A percentile compares a stretch with the other conserved stretches of the same genome.
phyloP scores from a whole-genome alignment of 2,797 vertebrate species.

The Peromyscus eremicus region DNA sequence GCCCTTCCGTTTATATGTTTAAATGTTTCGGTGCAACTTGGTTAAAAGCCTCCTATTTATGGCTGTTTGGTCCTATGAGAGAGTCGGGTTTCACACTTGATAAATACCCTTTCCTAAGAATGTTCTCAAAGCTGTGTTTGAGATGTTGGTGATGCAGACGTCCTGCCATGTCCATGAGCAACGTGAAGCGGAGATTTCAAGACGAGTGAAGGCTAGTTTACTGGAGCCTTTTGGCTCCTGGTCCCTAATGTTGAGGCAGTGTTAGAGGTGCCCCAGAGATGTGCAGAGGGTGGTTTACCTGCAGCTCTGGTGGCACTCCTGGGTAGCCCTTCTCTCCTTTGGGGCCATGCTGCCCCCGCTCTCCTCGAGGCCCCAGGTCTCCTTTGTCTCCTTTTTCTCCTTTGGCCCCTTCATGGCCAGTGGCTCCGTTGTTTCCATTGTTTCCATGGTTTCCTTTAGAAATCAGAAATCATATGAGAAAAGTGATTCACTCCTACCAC shows the following conservation, averaged over 20 bases:
- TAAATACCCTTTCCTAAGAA: background rate
- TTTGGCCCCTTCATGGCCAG: slow-evolving; percentile 90
- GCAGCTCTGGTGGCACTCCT: slow-evolving; percentile 90
- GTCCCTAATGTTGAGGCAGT: background rate
- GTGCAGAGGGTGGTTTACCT: slow-evolving; percentile 81
- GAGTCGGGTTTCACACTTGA: background rate
- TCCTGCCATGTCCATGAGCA: rapidly evolving
- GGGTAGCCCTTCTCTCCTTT: slow-evolving; percentile 92
- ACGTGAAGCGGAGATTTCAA: background rate
- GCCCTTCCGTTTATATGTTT: background rate
- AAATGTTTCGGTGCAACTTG: background rate
- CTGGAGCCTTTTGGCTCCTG: background rate
- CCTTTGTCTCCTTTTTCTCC: slow-evolving; percentile 92
- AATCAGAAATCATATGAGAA: slow-evolving; percentile 54
- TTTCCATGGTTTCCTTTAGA: slow-evolving; percentile 91
- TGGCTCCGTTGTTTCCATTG: slow-evolving; percentile 92
- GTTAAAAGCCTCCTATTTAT: background rate
- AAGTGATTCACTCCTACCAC: background rate
- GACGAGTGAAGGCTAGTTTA: rapidly evolving
- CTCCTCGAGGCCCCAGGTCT: slow-evolving; percentile 90
- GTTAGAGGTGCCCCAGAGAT: background rate
- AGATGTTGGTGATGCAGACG: background rate
- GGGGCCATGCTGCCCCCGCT: slow-evolving; percentile 89
- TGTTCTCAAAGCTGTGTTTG: background rate
- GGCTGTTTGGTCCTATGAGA: background rate